These are phyloP conservation scores for Sebastes diploproa DNA, from an alignment of 2,797 vertebrate genomes.

Conservation along the genomic window DNA sequence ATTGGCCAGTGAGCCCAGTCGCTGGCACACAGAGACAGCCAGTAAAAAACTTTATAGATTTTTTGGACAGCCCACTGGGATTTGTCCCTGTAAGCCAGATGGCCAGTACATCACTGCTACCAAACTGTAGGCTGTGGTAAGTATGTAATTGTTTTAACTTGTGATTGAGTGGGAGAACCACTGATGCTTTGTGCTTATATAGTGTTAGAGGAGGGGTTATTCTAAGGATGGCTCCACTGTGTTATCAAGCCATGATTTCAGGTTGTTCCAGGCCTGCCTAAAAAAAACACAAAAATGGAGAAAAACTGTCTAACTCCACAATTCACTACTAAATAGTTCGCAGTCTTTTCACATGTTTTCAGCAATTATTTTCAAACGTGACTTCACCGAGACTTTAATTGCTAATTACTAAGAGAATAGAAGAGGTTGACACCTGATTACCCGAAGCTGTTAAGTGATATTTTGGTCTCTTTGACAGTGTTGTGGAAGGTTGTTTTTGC, in stretches of 20 bases:
- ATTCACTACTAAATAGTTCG: background rate
- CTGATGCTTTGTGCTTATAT: background rate
- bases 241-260: background rate
- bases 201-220: background rate
- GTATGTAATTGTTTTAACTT: background rate
- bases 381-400: background rate
- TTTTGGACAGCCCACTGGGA: too few relatives aligned
- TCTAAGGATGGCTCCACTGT: background rate
- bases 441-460: background rate
- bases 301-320: background rate
- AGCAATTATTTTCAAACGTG: background rate
- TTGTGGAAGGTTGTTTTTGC: background rate
- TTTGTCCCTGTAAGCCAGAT: too few relatives aligned
- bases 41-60: too few relatives aligned
- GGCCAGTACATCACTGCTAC: background rate
- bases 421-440: background rate
- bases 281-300: background rate
- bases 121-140: background rate
- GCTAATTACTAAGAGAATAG: background rate
- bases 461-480: background rate
- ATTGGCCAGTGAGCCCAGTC: background rate
- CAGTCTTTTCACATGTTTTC: background rate
- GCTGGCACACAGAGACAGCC: too few relatives aligned
- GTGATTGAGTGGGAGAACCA: background rate
- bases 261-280: background rate